Evolutionary conservation across 2,797 vertebrate genomes (phyloP).

Genomic region (Trachurus trachurus): DNA sequence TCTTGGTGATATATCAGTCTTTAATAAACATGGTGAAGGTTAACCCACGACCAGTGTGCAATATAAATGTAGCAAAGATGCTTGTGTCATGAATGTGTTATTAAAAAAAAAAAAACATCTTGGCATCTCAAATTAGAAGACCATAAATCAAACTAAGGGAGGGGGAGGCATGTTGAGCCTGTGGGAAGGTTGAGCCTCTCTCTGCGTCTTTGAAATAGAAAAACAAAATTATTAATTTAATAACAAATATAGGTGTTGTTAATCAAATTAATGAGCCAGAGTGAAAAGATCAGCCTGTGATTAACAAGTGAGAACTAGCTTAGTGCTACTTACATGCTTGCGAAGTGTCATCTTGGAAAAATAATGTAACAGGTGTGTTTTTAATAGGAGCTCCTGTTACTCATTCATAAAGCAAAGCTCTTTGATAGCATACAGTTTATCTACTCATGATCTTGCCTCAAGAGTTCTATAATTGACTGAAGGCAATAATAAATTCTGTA

Average conservation of each 20-base stretch:
- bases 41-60: not conserved
- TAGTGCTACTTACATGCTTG: constrained; percentile 44
- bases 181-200: constrained; percentile 74
- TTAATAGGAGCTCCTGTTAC: constrained; percentile 19
- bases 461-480: constrained; percentile 4
- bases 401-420: constrained; percentile 36
- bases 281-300: constrained; percentile 53
- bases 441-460: constrained; percentile 25
- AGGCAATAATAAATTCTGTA: not conserved
- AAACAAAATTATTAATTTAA: constrained; percentile 73
- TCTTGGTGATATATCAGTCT: not conserved
- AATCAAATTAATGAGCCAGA: constrained; percentile 74
- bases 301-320: constrained; percentile 56
- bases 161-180: constrained; percentile 59
- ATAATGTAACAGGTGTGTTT: constrained; percentile 52
- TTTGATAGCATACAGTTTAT: constrained; percentile 38
- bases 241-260: constrained; percentile 69
- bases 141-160: constrained; percentile 70
- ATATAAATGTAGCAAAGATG: constrained; percentile 24
- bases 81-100: constrained; percentile 42
- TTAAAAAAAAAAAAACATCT: constrained; percentile 32
- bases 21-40: constrained; percentile 27
- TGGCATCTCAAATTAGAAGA: constrained; percentile 74
- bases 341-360: constrained; percentile 42
- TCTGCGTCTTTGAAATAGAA: constrained; percentile 60